These are phyloP conservation scores for Nymphalis polychloros DNA, from an alignment of 2,888 invertebrate genomes.

Conservation along the genomic window DNA sequence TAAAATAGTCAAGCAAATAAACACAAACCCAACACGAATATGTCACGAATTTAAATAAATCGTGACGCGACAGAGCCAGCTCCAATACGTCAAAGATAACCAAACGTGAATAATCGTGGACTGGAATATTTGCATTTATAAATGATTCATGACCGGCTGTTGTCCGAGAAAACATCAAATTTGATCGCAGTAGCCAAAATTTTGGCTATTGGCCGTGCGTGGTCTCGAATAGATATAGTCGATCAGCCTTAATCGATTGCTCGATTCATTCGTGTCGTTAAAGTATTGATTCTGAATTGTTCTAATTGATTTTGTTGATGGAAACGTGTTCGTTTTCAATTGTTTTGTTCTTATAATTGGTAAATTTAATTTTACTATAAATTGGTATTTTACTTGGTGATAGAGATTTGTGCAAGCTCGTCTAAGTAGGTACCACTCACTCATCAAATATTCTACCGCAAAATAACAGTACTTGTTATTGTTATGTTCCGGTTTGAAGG, in stretches of 20 bases:
- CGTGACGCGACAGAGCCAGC: slow-evolving; percentile 13
- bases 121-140: slow-evolving; percentile 71
- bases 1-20: slow-evolving; percentile 10
- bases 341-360: too few relatives aligned
- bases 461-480: too few relatives aligned
- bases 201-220: slow-evolving; percentile 18
- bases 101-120: slow-evolving; percentile 68
- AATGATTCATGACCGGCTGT: slow-evolving; percentile 70
- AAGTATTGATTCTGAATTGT: slow-evolving; percentile 15
- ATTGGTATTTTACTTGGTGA: too few relatives aligned
- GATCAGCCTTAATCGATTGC: slow-evolving; percentile 21
- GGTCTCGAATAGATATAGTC: slow-evolving; percentile 23
- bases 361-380: too few relatives aligned
- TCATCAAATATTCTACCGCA: too few relatives aligned
- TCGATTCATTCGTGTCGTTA: slow-evolving; percentile 2
- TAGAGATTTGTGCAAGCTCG: too few relatives aligned
- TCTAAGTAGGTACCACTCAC: too few relatives aligned
- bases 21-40: slow-evolving; percentile 10
- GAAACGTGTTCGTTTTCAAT: too few relatives aligned
- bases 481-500: too few relatives aligned
- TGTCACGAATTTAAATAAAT: slow-evolving; percentile 25
- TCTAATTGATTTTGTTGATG: slow-evolving; percentile 1
- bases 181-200: slow-evolving; percentile 19
- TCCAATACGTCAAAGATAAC: slow-evolving; percentile 48
- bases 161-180: slow-evolving; percentile 59